These are phyloP conservation scores for Prunella strophiata DNA, from an alignment of 2,797 vertebrate species.

Conservation along the genomic window DNA sequence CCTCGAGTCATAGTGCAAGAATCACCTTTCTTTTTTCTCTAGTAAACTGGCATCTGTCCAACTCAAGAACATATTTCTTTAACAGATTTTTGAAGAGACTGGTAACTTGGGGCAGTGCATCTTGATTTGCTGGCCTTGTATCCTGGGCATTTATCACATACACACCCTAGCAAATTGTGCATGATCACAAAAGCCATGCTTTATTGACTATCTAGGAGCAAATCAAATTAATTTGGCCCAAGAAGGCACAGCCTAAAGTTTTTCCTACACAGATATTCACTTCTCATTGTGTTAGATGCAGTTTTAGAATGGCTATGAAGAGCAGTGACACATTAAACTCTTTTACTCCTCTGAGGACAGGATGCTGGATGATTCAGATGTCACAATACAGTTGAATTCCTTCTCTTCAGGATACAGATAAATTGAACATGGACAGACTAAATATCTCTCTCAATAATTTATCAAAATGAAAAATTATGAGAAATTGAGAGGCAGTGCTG, in stretches of 20 bases:
- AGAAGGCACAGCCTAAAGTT: background rate
- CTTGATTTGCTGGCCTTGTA: background rate
- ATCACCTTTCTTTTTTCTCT: background rate
- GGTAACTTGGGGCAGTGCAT: background rate
- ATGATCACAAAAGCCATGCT: background rate
- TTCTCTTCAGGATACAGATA: conserved; percentile 31
- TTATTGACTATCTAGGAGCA: background rate
- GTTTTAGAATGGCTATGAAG: background rate
- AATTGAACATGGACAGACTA: background rate
- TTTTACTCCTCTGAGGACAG: background rate
- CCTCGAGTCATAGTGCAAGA: background rate
- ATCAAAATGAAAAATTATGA: background rate
- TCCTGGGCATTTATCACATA: background rate
- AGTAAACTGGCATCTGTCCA: background rate
- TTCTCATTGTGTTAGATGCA: background rate
- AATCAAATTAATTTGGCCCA: background rate
- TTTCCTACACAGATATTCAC: background rate
- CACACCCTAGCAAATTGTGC: background rate
- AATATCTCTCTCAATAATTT: conserved; percentile 8
- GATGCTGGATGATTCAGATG: background rate
- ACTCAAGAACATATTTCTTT: background rate
- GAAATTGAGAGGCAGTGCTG: conserved; percentile 18
- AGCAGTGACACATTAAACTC: background rate
- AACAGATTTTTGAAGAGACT: background rate
- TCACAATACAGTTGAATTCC: background rate